Evolutionary conservation across 2,797 vertebrate species (phyloP).

Genomic region (Neosilurus mollespiculum): DNA sequence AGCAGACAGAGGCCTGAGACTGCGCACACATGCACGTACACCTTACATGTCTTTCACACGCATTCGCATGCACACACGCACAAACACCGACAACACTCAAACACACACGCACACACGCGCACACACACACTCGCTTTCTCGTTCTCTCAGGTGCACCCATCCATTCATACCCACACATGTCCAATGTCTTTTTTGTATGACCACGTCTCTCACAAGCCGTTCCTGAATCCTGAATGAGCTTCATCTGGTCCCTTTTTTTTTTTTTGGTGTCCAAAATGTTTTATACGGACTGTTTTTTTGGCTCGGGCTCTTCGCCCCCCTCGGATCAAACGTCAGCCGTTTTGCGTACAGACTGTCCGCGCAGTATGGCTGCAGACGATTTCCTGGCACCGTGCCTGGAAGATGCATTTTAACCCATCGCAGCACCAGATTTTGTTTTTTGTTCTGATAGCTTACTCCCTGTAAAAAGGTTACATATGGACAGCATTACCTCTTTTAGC

Average conservation of each 20-base stretch:
- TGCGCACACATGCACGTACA: conserved; percentile 53
- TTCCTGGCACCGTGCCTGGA: conserved; percentile 9
- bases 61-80: conserved; percentile 18
- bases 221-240: conserved; percentile 49
- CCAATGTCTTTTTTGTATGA: conserved; percentile 31
- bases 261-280: conserved; percentile 63
- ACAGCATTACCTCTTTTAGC: conserved; percentile 38
- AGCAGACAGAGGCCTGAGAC: conserved; percentile 65
- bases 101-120: not conserved
- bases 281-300: conserved; percentile 47
- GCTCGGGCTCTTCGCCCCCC: conserved; percentile 28
- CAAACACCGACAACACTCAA: not conserved
- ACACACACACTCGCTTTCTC: not conserved
- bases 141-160: conserved; percentile 1
- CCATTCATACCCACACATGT: conserved; percentile 20
- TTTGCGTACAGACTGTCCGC: conserved; percentile 43
- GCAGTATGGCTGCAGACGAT: conserved; percentile 35
- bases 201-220: conserved; percentile 14
- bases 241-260: conserved; percentile 55
- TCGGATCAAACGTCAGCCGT: conserved; percentile 34
- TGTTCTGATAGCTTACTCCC: conserved; percentile 50
- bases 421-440: conserved; percentile 37
- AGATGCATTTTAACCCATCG: conserved; percentile 41
- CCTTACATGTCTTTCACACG: conserved; percentile 35
- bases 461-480: conserved; percentile 46